Conservation (phyloP, 2,113 vertebrate species). For the Corythornis madagascariensis region DNA sequence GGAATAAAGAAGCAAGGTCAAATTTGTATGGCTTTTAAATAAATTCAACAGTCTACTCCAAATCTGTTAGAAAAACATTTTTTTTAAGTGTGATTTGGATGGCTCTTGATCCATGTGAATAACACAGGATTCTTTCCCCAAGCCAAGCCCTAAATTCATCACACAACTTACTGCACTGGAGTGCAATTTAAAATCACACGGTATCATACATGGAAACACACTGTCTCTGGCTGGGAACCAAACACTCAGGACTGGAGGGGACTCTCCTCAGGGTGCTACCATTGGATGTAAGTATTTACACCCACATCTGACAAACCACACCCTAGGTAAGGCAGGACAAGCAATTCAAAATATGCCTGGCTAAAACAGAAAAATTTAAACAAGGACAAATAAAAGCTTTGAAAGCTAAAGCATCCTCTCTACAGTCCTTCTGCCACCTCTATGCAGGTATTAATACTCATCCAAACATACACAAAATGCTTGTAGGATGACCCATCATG, state of each 20-base stretch:
- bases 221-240: neutral
- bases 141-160: neutral
- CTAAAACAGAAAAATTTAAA: neutral
- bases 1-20: neutral
- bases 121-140: neutral
- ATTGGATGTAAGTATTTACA: neutral
- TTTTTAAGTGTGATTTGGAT: neutral
- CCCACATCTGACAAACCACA: neutral
- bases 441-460: neutral
- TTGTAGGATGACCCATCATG: neutral
- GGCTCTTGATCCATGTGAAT: neutral
- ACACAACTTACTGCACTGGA: neutral
- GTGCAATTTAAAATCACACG: neutral
- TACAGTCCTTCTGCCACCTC: neutral
- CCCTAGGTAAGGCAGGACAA: accelerated
- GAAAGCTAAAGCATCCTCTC: neutral
- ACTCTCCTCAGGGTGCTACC: neutral
- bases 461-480: neutral
- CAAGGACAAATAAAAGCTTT: neutral
- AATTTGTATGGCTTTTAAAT: neutral
- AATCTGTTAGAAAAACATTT: neutral
- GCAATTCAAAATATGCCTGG: neutral
- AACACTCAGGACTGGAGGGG: accelerated
- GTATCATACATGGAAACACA: neutral
- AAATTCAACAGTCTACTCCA: neutral